A percentile compares a stretch with the other conserved stretches of the same genome.
These are phyloP conservation scores for Diadumene lineata DNA, from an alignment of 92 coral and sea anemone species.

Conservation along the genomic window DNA sequence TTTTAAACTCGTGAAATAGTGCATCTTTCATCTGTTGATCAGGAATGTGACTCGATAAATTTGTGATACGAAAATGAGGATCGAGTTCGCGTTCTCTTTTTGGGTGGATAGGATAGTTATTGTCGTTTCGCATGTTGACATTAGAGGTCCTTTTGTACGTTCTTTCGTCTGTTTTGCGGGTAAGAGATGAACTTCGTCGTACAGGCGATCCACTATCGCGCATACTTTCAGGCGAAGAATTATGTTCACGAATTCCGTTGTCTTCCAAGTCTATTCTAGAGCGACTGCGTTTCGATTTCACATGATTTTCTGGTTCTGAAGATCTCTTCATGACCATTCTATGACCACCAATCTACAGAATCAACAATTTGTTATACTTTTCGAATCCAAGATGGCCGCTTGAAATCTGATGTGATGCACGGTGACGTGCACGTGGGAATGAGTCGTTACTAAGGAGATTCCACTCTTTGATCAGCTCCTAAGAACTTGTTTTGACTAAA, in stretches of 20 bases:
- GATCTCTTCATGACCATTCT: constrained; percentile 99
- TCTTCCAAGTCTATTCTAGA: constrained; percentile 86
- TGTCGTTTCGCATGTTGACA: constrained; percentile 91
- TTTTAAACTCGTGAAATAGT: constrained; percentile 96
- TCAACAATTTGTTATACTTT: constrained; percentile 61
- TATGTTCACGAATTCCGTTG: constrained; percentile 89
- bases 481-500: background rate
- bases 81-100: constrained; percentile 87
- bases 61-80: constrained; percentile 88
- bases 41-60: constrained; percentile 81
- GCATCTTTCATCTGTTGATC: constrained; percentile 90
- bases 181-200: constrained; percentile 93
- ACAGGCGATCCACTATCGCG: constrained; percentile 98
- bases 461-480: constrained; percentile 28
- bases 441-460: constrained; percentile 34
- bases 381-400: constrained; percentile 90
- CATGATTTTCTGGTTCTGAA: constrained; percentile 96
- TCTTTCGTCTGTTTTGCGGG: constrained; percentile 87
- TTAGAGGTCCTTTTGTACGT: constrained; percentile 89
- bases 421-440: constrained; percentile 98
- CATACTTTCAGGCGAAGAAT: constrained; percentile 96
- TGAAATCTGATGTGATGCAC: constrained; percentile 56
- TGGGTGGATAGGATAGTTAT: constrained; percentile 80
- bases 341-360: constrained; percentile 82
- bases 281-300: constrained; percentile 91